Evolutionary conservation across 37 sponge, comb jelly and placozoan species (phyloP), one percentile per base, ranked within the genome.

Genomic region (Agelas oroides): DNA sequence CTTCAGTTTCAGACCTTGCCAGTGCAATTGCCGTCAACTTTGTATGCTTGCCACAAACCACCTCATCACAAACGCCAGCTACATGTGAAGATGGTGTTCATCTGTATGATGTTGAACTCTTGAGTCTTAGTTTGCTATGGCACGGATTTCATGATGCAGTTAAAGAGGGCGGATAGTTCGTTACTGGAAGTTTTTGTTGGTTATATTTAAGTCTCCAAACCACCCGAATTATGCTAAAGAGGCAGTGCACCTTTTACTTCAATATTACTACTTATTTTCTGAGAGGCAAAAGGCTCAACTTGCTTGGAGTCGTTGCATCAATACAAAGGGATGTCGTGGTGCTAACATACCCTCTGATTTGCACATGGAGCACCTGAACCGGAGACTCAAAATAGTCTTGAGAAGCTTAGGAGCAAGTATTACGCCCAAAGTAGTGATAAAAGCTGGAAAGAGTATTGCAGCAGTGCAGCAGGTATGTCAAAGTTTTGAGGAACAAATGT

Each of bases 241-340:
- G 60, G 84, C 77, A n/a, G 59, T 79, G 52, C 71, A 60, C 67
- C 30, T 77, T 0, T 1, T 60, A 33, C 1, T 83, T 0, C 90
- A 84, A 76, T 83, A 65, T 33, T 19, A 84, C 65, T 79, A 79
- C 60, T 54, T 13, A 0, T 66, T 84, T 20, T 73, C 85, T 23
- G 89, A 88, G 25, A 65, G 89, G 27, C 62, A 80, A 61, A 69
- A 75, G 53, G 58, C 76, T 17, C 76, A 75, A 36, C 76, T 75
- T 53, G 14, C 3, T 8, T 75, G 76, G 66, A 65, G 64, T 65
- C 41, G 54, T 23, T 83, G 70, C n/a, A 33, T 65, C 17, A 65
- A 79, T 20, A 79, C 70, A 32, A 39, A 35, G 41, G 70, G 81
- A 0, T 56, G 11, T 35, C 34, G 53, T 53, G 65, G 78, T 5